Evolutionary conservation across 1,140 invertebrate genomes (phyloP).

Genomic region (Ostrea edulis): DNA sequence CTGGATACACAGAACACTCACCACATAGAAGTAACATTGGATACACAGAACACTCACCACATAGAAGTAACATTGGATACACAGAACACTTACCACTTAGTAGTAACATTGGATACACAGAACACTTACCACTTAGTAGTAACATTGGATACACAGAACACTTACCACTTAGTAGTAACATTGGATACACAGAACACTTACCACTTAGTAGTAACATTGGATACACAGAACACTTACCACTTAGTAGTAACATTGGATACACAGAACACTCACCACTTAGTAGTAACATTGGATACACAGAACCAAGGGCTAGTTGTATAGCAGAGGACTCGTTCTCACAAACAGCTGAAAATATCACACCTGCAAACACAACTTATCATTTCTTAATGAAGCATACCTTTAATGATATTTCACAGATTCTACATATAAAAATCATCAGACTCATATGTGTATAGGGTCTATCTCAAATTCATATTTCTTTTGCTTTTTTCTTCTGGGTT

Average conservation of each 20-base stretch:
- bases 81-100: slow-evolving; percentile 90
- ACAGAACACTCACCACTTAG: slow-evolving; percentile 94
- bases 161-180: not conserved
- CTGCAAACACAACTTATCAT: slow-evolving; percentile 45
- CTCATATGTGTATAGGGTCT: too few species aligned
- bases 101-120: slow-evolving; percentile 95
- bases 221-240: slow-evolving; percentile 7
- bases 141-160: slow-evolving; percentile 85
- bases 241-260: slow-evolving; percentile 42
- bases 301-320: slow-evolving; percentile 94
- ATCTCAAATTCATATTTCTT: too few species aligned
- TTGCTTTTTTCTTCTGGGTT: too few species aligned
- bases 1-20: not conserved
- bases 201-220: slow-evolving; percentile 5
- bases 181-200: not conserved
- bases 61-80: slow-evolving; percentile 94
- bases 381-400: too few species aligned
- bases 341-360: slow-evolving; percentile 83
- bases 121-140: slow-evolving; percentile 80
- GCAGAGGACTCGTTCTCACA: slow-evolving; percentile 95
- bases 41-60: slow-evolving; percentile 85
- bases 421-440: too few species aligned
- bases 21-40: not conserved
- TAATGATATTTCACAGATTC: too few species aligned
- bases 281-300: slow-evolving; percentile 95